Conservation (phyloP, 2,888 invertebrate genomes). For the Pocota personata region DNA sequence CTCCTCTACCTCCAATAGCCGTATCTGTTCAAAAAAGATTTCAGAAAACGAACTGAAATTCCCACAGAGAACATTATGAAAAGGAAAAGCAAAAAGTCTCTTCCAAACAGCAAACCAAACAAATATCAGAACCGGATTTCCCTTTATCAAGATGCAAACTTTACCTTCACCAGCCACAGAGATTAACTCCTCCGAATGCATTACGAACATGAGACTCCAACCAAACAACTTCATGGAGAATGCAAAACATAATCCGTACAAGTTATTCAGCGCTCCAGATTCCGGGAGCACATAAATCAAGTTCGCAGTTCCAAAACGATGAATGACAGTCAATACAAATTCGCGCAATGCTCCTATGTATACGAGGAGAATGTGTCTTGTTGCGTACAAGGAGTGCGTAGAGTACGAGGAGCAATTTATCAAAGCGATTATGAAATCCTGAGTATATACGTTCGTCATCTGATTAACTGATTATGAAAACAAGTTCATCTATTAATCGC, state of each 20-base stretch:
- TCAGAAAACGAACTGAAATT: not conserved
- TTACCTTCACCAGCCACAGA: slow-evolving; percentile 38
- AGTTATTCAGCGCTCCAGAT: slow-evolving; percentile 42
- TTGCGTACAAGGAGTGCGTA: not conserved
- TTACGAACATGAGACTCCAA: not conserved
- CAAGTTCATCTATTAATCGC: slow-evolving; percentile 47
- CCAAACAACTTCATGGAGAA: not conserved
- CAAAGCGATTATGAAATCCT: slow-evolving; percentile 51
- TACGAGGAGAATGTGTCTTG: not conserved
- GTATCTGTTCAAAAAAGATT: not conserved
- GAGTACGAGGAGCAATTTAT: slow-evolving; percentile 16
- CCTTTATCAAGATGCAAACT: slow-evolving; percentile 52
- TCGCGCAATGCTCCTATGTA: not conserved
- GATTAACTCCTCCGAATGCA: slow-evolving; percentile 31
- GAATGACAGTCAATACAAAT: slow-evolving; percentile 7
- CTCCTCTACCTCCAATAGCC: not conserved
- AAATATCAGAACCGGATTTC: slow-evolving; percentile 44
- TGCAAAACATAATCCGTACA: slow-evolving; percentile 36
- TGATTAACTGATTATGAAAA: slow-evolving; percentile 54
- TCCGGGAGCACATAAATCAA: slow-evolving; percentile 44
- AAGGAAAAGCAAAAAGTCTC: not conserved
- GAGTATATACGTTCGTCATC: slow-evolving; percentile 35
- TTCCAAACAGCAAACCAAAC: slow-evolving; percentile 21
- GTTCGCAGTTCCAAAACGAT: not conserved
- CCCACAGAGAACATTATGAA: not conserved